Conservation (phyloP, 2,888 invertebrate species). For the Pseudolycoriella hygida region DNA sequence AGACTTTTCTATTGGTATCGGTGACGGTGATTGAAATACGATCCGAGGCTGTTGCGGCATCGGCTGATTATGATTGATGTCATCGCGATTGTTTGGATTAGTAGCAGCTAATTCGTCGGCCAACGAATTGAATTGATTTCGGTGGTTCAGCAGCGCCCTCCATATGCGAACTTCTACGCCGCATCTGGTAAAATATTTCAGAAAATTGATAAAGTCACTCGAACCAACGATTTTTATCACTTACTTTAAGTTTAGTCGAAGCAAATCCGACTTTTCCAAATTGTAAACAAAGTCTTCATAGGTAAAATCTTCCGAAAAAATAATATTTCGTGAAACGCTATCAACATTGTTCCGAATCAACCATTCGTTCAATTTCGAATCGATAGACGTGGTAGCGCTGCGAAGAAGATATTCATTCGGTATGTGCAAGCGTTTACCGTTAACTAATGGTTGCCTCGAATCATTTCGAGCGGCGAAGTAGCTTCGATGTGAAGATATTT, state of each 20-base stretch:
- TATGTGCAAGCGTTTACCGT: conserved; percentile 11
- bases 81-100: conserved; percentile 9
- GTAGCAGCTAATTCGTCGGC: conserved; percentile 11
- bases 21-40: neutral
- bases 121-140: conserved; percentile 16
- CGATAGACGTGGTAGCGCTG: conserved; percentile 18
- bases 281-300: conserved; percentile 62
- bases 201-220: too few relatives aligned
- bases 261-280: conserved; percentile 66
- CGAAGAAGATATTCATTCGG: neutral
- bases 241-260: conserved; percentile 60
- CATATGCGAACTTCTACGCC: conserved; percentile 73
- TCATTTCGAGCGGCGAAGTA: conserved; percentile 6
- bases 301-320: conserved; percentile 58
- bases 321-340: conserved; percentile 42
- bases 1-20: conserved; percentile 4
- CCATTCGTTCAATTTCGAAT: conserved; percentile 52
- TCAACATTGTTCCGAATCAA: conserved; percentile 49
- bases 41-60: neutral
- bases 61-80: conserved; percentile 7
- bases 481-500: conserved; percentile 20
- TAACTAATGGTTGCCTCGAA: conserved; percentile 5
- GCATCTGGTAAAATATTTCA: conserved; percentile 33
- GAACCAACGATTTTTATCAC: conserved; percentile 13
- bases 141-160: conserved; percentile 55